phyloP scores from a whole-genome alignment of 1,140 invertebrate genomes.

The Sweltsa coloradensis region DNA sequence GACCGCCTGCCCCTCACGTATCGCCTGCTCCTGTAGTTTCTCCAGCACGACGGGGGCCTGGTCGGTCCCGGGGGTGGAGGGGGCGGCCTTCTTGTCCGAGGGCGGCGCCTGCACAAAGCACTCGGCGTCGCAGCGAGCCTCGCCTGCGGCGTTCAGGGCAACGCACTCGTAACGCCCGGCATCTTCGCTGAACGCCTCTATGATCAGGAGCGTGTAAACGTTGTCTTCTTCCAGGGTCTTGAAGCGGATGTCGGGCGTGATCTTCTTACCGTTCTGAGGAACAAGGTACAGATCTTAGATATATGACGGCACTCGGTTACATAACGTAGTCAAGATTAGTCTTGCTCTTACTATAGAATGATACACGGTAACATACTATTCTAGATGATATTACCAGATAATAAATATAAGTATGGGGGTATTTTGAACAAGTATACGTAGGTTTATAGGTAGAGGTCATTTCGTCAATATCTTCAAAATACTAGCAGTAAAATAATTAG shows the following conservation, averaged over 20 bases:
- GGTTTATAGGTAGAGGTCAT: no score
- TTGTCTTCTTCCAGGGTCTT: slow-evolving; percentile 83
- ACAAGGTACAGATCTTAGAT: no score
- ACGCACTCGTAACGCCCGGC: slow-evolving; percentile 85
- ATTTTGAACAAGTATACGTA: no score
- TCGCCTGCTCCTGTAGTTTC: slow-evolving; percentile 67
- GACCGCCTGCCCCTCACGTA: slow-evolving; percentile 77
- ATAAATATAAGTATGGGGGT: no score
- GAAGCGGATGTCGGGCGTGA: slow-evolving; percentile 73
- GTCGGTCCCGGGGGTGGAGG: slow-evolving; percentile 47
- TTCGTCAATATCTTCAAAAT: no score
- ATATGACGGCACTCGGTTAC: no score
- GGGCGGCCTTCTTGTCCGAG: slow-evolving; percentile 35
- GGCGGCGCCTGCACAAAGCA: slow-evolving; percentile 54
- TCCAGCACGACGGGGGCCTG: slow-evolving; percentile 68
- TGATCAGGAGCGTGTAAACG: slow-evolving; percentile 69
- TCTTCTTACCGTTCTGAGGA: slow-evolving; percentile 75
- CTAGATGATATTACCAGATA: no score
- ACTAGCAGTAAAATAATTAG: no score
- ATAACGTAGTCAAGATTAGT: no score
- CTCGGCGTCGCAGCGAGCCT: slow-evolving; percentile 80
- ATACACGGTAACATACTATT: no score
- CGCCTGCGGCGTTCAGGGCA: slow-evolving; percentile 77
- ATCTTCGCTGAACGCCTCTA: slow-evolving; percentile 75
- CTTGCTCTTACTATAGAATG: no score